Conservation (phyloP, 1,140 invertebrate species). For the Drosophila gunungcola region DNA sequence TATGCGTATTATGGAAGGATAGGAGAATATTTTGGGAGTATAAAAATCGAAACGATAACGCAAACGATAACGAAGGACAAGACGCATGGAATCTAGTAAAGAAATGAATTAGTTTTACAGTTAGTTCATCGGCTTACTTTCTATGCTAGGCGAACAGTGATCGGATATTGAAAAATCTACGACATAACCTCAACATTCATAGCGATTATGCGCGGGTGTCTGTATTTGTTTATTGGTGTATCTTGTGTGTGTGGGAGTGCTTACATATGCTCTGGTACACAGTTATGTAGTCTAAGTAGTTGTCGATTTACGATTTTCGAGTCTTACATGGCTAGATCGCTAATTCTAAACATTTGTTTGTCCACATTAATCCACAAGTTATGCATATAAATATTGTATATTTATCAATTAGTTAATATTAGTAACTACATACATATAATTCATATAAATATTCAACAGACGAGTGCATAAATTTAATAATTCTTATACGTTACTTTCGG, state of each 20-base stretch:
- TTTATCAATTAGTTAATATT: conserved; percentile 75
- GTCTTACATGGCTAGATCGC: conserved; percentile 37
- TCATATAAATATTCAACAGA: conserved; percentile 77
- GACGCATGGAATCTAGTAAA: conserved; percentile 37
- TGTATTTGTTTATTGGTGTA: conserved; percentile 1
- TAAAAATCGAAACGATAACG: conserved; percentile 9
- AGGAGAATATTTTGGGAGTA: neutral
- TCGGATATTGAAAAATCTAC: conserved; percentile 73
- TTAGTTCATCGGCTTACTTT: conserved; percentile 51
- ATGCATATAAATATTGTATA: conserved; percentile 59
- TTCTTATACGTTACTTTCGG: conserved; percentile 49
- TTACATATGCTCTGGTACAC: conserved; percentile 35
- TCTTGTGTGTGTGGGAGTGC: conserved; percentile 16
- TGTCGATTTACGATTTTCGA: conserved; percentile 38
- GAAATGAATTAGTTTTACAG: conserved; percentile 33
- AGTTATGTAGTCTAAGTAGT: conserved; percentile 41
- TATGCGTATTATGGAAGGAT: conserved; percentile 19
- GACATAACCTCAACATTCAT: conserved; percentile 74
- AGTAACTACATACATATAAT: conserved; percentile 65
- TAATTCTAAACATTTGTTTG: conserved; percentile 50
- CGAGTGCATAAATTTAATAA: conserved; percentile 79
- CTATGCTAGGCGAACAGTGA: conserved; percentile 67
- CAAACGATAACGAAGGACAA: conserved; percentile 6
- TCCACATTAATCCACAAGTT: conserved; percentile 38
- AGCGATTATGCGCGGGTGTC: conserved; percentile 43